phyloP scores from a whole-genome alignment of 2,888 invertebrate species.

The Thelaira solivaga region DNA sequence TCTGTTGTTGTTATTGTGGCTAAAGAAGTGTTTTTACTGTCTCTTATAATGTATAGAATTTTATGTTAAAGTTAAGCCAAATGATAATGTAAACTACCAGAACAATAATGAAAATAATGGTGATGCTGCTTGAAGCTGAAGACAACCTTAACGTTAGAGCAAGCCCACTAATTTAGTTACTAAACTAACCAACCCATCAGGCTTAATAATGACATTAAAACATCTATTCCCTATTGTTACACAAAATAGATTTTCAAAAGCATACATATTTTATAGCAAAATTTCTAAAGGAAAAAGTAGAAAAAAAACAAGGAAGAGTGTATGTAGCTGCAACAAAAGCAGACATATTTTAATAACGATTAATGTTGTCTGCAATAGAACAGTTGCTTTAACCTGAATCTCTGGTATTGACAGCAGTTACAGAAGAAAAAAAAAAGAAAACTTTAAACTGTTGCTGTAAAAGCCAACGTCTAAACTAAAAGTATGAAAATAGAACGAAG shows the following conservation, averaged over 20 bases:
- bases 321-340: slow-evolving; percentile 30
- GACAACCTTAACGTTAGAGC: neutral
- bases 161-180: slow-evolving; percentile 19
- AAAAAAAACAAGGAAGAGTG: too few species aligned
- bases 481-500: neutral
- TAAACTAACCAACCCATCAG: slow-evolving; percentile 34
- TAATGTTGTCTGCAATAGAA: slow-evolving; percentile 50
- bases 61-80: slow-evolving; percentile 4
- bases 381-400: too few species aligned
- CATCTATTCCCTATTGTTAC: slow-evolving; percentile 3
- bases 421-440: too few species aligned
- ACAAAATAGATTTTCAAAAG: neutral
- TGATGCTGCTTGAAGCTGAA: slow-evolving; percentile 7
- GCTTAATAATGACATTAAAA: slow-evolving; percentile 17
- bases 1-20: neutral
- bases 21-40: neutral
- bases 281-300: neutral
- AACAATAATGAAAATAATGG: neutral
- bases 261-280: too few species aligned
- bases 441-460: slow-evolving; percentile 22
- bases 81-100: neutral
- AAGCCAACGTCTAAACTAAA: too few species aligned
- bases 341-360: slow-evolving; percentile 50
- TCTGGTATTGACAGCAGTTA: neutral
- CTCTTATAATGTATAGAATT: slow-evolving; percentile 16